Percentiles rank a stretch among this genome's conserved stretches.
These are phyloP conservation scores for Leptura quadrifasciata DNA, from an alignment of 2,888 invertebrate genomes.

Conservation along the genomic window DNA sequence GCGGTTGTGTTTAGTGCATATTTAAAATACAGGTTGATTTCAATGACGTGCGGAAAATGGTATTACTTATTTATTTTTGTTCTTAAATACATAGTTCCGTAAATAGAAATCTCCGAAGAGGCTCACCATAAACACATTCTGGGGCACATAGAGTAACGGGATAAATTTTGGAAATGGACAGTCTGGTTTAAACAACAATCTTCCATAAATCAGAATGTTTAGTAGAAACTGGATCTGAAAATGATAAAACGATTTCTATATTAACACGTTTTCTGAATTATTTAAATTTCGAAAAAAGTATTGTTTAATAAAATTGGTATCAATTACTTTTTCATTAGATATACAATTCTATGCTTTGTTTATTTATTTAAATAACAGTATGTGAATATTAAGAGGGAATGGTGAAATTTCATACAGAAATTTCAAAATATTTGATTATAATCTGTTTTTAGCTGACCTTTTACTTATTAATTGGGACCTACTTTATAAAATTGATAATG, in stretches of 20 bases:
- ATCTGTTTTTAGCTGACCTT: too few species aligned
- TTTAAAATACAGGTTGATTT: neutral
- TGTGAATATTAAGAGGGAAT: too few species aligned
- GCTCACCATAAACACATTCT: conserved; percentile 80
- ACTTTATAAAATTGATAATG: too few species aligned
- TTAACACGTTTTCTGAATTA: neutral
- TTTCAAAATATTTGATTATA: too few species aligned
- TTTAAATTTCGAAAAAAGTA: neutral
- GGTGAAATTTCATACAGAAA: too few species aligned
- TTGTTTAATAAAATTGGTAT: neutral
- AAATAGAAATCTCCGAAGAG: conserved; percentile 82
- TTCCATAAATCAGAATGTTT: conserved; percentile 70
- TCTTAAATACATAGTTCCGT: conserved; percentile 75
- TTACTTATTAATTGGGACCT: too few species aligned
- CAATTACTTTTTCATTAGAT: too few species aligned
- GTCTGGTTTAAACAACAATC: conserved; percentile 63
- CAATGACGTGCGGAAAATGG: neutral
- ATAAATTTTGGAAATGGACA: conserved; percentile 79
- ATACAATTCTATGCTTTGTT: too few species aligned
- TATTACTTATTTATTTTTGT: neutral
- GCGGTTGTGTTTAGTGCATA: too few species aligned
- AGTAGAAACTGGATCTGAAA: conserved; percentile 78
- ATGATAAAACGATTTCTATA: neutral
- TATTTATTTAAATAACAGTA: too few species aligned
- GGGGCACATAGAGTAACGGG: conserved; percentile 77